Percentiles rank a stretch among this genome's conserved stretches.
Conservation (phyloP, 2,888 invertebrate species). For the Gastrophysa polygoni region DNA sequence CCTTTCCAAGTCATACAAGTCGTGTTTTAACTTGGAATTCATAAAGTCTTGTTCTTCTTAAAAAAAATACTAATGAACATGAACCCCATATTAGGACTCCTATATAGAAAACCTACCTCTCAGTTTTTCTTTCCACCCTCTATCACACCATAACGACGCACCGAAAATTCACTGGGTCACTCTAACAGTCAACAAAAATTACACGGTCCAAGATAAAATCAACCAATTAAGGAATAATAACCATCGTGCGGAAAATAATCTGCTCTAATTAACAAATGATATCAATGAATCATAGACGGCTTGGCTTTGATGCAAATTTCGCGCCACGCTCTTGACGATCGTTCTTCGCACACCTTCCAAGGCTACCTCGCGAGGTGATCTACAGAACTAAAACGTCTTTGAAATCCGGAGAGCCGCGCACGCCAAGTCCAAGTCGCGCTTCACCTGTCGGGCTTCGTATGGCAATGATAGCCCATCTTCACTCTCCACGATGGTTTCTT, state of each 20-base stretch:
- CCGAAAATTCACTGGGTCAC: not conserved
- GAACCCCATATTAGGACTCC: too few species aligned
- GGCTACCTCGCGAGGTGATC: constrained; percentile 14
- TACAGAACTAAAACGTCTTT: constrained; percentile 16
- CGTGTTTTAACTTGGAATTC: too few species aligned
- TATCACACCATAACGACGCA: not conserved
- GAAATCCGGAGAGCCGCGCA: constrained; percentile 16
- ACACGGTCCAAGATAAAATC: not conserved
- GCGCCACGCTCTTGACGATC: not conserved
- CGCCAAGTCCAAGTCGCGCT: not conserved
- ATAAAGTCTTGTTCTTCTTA: too few species aligned
- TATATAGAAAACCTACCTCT: not conserved
- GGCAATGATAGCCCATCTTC: constrained; percentile 6
- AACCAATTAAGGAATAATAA: not conserved
- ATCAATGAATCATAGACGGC: not conserved
- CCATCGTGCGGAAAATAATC: not conserved
- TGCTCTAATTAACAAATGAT: constrained; percentile 1
- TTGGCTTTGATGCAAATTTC: constrained; percentile 12
- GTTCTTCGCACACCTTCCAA: not conserved
- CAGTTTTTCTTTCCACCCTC: not conserved
- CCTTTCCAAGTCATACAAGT: too few species aligned
- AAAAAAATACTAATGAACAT: too few species aligned
- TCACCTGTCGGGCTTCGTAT: not conserved
- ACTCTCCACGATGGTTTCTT: constrained; percentile 14
- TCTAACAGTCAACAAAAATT: not conserved